Evolutionary conservation across 2,113 vertebrate genomes (phyloP).

Genomic region (Hippoglossus stenolepis): DNA sequence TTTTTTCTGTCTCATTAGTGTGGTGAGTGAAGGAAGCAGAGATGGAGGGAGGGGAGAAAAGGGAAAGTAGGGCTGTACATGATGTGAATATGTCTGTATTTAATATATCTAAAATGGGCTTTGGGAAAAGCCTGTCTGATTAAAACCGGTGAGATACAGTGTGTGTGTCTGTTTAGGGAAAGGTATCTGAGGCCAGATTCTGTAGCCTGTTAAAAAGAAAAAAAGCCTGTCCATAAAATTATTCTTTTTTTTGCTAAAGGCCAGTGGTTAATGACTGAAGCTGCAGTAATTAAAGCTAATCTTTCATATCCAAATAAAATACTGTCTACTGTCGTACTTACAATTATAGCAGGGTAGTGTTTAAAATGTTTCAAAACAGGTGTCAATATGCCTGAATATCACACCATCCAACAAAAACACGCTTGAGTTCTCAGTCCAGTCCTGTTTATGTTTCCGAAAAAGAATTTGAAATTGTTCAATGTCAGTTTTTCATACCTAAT

Average conservation of each 20-base stretch:
- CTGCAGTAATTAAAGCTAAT: conserved; percentile 2
- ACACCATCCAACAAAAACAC: not conserved
- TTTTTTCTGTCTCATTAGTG: conserved; percentile 77
- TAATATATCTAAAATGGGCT: conserved; percentile 51
- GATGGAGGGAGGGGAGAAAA: not conserved
- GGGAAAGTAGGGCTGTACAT: conserved; percentile 17
- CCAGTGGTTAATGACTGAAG: not conserved
- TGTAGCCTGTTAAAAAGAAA: conserved; percentile 6
- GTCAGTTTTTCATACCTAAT: not conserved
- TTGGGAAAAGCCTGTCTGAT: conserved; percentile 36
- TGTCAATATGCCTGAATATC: not conserved
- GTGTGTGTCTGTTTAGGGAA: conserved; percentile 24
- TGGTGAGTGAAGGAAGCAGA: conserved; percentile 60
- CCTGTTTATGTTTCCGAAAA: too few species aligned
- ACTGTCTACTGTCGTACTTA: not conserved
- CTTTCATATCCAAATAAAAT: conserved; percentile 2
- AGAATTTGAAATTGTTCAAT: not conserved
- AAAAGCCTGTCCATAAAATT: not conserved
- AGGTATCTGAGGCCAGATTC: conserved; percentile 22
- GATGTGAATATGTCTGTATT: conserved; percentile 61
- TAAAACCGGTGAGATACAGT: conserved; percentile 29
- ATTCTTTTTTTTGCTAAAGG: not conserved
- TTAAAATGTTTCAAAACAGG: too few species aligned
- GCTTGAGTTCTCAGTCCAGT: not conserved
- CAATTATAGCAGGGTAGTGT: not conserved